Evolutionary conservation across 2,888 invertebrate species (phyloP), one percentile per base, ranked within the genome.

Genomic region (Acanthococcus lagerstroemiae): DNA sequence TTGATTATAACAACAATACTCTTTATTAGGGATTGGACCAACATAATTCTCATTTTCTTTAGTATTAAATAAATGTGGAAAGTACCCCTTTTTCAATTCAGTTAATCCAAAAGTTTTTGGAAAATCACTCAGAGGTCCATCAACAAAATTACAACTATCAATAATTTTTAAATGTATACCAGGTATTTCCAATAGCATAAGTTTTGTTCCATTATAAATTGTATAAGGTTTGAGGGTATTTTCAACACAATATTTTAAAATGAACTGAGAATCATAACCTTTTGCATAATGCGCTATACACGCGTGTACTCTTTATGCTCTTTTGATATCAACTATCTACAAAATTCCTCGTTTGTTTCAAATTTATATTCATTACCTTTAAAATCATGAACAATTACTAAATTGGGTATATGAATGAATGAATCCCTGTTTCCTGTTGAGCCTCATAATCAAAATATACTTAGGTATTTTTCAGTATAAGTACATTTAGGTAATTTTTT

Each of bases 11-110:
- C 57, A 66, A 57, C 68, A 71, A 55, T 65, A 70, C 63, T 70
- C 66, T 61, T 66, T 69, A 30, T 58, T 67, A 25, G 70, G 70
- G n/a, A 71, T 68, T 22, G 65, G 58, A 17, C 70, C 69, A 57
- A 67, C 37, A 71, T 71, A 71, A 26, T 69, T 69, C 60, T 70
- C 68, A 69, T 72, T 72, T 54, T 69, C 69, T 66, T 55, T 54
- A 45, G 69, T 71, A 67, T 71, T 72, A 68, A 72, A 72, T 6
- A 65, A 26, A 55, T 55, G 65, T 2, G 65, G 55, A 21, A 65
- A 65, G 25, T 55, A 65, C 1, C 68, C 69, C 63, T 68, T 71
- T 66, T 68, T 69, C 45, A 70, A 50, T 67, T 70, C 68, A 55
- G 66, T 70, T n/a, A 70, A 63, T 4, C 66, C 67, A 50, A 70